These are phyloP conservation scores for Etheostoma spectabile DNA, from an alignment of 2,113 vertebrate species.

Conservation along the genomic window DNA sequence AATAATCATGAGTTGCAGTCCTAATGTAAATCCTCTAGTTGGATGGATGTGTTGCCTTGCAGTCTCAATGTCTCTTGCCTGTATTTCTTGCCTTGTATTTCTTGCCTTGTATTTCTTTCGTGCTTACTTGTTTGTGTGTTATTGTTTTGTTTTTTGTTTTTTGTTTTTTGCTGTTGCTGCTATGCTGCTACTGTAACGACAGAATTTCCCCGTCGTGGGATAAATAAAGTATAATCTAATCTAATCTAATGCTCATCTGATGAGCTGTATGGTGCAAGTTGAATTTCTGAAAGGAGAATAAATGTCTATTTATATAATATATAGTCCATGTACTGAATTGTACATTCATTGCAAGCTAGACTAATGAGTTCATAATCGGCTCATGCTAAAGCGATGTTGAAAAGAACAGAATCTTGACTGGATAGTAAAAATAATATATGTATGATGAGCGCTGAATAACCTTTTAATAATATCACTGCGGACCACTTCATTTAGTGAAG, in stretches of 20 bases:
- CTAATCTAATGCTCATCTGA: background rate
- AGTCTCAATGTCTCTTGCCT: too few relatives aligned
- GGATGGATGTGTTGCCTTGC: background rate
- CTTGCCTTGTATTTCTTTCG: too few relatives aligned
- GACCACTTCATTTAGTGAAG: constrained; percentile 31
- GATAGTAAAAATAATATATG: background rate
- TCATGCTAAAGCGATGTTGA: background rate
- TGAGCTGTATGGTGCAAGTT: too few relatives aligned
- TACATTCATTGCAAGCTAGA: background rate
- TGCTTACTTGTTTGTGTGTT: too few relatives aligned
- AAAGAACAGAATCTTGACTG: background rate
- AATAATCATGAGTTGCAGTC: background rate
- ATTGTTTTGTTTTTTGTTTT: too few relatives aligned
- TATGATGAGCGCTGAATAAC: constrained; percentile 27
- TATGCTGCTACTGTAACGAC: too few relatives aligned
- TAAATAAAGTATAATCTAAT: too few relatives aligned
- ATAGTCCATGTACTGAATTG: background rate
- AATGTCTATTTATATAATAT: too few relatives aligned
- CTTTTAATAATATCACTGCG: constrained; percentile 29
- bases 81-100: too few relatives aligned
- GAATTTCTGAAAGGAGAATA: too few relatives aligned
- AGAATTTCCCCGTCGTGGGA: too few relatives aligned
- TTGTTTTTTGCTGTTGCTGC: too few relatives aligned
- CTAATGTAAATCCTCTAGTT: background rate
- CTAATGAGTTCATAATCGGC: background rate